These are phyloP conservation scores for Cetonia aurata DNA, from an alignment of 2,888 invertebrate genomes.

Conservation along the genomic window DNA sequence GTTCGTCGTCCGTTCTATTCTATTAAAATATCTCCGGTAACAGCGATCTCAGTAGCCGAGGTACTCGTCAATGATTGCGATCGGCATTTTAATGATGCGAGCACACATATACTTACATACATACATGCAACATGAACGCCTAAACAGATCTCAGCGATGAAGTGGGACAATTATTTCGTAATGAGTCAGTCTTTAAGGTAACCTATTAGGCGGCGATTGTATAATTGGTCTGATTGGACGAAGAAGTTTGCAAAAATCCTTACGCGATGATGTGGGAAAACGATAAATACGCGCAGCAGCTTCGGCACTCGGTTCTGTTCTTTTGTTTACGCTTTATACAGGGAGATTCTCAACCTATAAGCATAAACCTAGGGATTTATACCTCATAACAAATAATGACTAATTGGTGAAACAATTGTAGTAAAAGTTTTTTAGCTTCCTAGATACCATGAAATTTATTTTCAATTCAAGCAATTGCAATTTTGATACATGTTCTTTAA, in stretches of 20 bases:
- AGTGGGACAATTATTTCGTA: slow-evolving; percentile 34
- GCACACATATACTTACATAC: slow-evolving; percentile 5
- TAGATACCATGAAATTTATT: no score
- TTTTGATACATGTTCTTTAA: no score
- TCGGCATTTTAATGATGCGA: slow-evolving; percentile 38
- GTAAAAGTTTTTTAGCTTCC: no score
- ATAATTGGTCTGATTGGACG: slow-evolving; percentile 25
- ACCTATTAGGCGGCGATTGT: slow-evolving; percentile 15
- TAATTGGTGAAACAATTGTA: no score
- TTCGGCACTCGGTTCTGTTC: not conserved
- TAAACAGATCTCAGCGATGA: not conserved
- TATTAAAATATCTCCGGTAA: not conserved
- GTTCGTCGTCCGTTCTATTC: not conserved
- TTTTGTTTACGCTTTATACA: not conserved
- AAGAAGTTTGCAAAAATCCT: not conserved
- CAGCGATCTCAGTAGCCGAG: not conserved
- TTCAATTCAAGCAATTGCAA: no score
- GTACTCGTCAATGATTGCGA: slow-evolving; percentile 17
- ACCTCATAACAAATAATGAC: no score
- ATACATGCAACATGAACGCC: not conserved
- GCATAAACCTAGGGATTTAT: no score
- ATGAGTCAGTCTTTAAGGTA: slow-evolving; percentile 28
- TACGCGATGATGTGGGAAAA: slow-evolving; percentile 7
- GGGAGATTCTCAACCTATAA: no score
- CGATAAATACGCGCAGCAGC: not conserved